Base-by-base conservation (phyloP, 2,113 vertebrate species). In the Morone chrysops region DNA sequence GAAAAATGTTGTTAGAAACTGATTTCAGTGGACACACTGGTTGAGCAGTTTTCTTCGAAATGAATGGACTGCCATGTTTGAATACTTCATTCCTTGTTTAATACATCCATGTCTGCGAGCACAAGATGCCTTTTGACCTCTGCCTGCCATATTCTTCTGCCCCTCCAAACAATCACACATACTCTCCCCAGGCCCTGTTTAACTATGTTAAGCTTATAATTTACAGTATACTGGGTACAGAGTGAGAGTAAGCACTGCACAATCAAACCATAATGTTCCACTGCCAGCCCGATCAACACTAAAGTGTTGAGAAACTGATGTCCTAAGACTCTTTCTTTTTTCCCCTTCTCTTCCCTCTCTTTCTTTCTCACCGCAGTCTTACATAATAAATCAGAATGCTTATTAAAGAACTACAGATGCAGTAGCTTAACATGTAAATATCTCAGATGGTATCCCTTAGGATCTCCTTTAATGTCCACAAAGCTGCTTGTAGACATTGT, bases 101-200 rank as follows among this genome's bases (percentile, higher is more conserved):
- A 87, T 22, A 61, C 47, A 69, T 51, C 38, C 36, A 51, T 53
- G 45, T 25, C 61, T 68, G 60, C 17, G 6, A 82, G 57, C 75
- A 43, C 48, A 60, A 61, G 36, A 80, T 70, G 50, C 57, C 56
- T 74, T 78, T 76, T 75, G 47, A 88, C 43, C 40, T 68, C 25
- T 51, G 78, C 43, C 65, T 79, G 67, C 51, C 72, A 68, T 16
- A 31, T 54, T 56, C 56, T 70, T 50, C 48, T 45, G 41, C 65
- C 54, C 62, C n/a, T 72, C 45, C 65, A 70, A 51, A 61, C 31
- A 75, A 43, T 66, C 57, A 51, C 59, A 78, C 48, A 84, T 45
- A 47, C 16, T 43, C 4, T 75, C 68, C 67, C 8, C 40, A 54
- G 70, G 78, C 54, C 73, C 31, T 66, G 45, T 77, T 74, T 71